Percentiles rank a stretch among this genome's conserved stretches.
Conservation (phyloP, 2,888 invertebrate species). For the Ornithoptera alexandrae region DNA sequence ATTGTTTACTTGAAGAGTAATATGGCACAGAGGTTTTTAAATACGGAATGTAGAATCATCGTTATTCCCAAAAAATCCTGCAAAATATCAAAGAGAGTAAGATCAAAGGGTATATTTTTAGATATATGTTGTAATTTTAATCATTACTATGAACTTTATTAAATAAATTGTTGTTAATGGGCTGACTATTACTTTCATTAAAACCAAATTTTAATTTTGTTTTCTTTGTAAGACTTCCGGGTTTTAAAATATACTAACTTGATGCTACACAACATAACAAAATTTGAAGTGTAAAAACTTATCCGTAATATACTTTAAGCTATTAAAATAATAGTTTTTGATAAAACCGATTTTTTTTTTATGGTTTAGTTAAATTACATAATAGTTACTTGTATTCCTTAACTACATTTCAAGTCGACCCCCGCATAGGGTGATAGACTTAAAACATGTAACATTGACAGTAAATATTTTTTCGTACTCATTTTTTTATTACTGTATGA, state of each 20-base stretch:
- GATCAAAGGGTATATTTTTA: no score
- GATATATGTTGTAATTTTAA: no score
- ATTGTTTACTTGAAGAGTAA: conserved; percentile 27
- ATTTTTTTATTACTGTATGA: no score
- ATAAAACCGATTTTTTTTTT: neutral
- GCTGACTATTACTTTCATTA: no score
- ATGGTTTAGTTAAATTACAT: neutral
- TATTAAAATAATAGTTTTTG: neutral
- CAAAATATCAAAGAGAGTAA: no score
- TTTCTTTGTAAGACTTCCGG: no score
- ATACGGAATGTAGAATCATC: neutral
- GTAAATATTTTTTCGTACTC: neutral
- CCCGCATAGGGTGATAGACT: neutral
- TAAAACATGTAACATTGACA: neutral
- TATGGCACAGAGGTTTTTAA: neutral
- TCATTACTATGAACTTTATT: neutral
- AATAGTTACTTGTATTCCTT: neutral
- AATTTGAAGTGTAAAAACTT: no score
- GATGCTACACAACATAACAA: no score
- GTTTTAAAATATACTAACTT: no score
- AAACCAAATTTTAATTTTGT: no score
- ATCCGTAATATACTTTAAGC: neutral
- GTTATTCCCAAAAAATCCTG: no score
- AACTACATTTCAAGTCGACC: neutral
- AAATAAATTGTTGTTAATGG: neutral